Conservation (phyloP, 2,797 vertebrate genomes). For the Acrossocheilus fasciatus region DNA sequence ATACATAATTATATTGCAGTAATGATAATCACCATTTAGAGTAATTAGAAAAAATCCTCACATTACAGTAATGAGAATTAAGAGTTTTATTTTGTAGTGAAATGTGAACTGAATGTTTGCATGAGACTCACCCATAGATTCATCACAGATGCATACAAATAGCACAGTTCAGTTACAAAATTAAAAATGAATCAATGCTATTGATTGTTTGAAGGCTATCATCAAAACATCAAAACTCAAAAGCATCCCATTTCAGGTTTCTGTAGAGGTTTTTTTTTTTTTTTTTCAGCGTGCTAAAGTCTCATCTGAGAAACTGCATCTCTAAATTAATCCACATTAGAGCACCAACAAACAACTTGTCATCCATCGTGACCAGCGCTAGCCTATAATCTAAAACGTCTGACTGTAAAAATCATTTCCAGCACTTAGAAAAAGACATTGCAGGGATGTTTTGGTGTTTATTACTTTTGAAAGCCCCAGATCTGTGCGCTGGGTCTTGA, state of each 20-base stretch:
- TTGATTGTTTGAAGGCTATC: background rate
- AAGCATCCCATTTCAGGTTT: background rate
- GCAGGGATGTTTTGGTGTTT: conserved; percentile 5
- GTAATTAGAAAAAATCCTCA: no score
- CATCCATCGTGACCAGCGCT: background rate
- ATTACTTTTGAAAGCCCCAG: conserved; percentile 24
- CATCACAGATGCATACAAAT: background rate
- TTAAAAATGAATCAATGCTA: background rate
- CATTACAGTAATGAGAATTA: background rate
- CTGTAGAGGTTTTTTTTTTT: no score
- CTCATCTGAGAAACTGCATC: no score
- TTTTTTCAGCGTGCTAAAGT: no score
- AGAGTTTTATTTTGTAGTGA: background rate
- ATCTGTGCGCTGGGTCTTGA: background rate
- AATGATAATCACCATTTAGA: background rate
- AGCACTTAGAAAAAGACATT: background rate
- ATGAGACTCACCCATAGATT: background rate
- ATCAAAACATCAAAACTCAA: background rate
- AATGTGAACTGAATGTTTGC: background rate
- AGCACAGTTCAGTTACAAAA: background rate
- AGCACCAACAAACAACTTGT: conserved; percentile 5
- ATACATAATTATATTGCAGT: no score
- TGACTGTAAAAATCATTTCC: background rate
- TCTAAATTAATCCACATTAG: no score
- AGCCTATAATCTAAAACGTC: background rate